Percentiles rank a stretch among this genome's conserved stretches.
These are phyloP conservation scores for Lates japonicus DNA, from an alignment of 2,797 vertebrate species.

Conservation along the genomic window DNA sequence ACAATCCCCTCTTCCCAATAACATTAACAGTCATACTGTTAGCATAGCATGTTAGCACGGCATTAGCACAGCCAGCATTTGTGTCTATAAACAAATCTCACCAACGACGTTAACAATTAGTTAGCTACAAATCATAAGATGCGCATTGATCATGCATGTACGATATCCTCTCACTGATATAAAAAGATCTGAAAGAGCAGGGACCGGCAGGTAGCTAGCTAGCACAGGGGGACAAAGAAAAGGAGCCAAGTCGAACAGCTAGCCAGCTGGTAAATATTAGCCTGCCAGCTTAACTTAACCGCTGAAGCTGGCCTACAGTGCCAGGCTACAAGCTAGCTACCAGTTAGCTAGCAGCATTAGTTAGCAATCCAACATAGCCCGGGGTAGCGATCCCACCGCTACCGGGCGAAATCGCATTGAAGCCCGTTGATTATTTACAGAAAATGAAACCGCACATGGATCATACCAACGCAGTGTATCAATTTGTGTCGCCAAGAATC, in stretches of 20 bases:
- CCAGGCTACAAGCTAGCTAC: constrained; percentile 50
- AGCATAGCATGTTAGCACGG: constrained; percentile 49
- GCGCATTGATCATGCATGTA: neutral
- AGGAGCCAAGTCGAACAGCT: constrained; percentile 53
- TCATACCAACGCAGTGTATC: constrained; percentile 97
- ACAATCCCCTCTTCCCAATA: constrained; percentile 58
- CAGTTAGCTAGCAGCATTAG: constrained; percentile 54
- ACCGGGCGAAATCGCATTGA: constrained; percentile 6
- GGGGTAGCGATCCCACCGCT: constrained; percentile 11
- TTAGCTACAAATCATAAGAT: neutral
- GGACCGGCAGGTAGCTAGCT: constrained; percentile 22
- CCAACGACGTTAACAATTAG: neutral
- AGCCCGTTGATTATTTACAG: neutral
- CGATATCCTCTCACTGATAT: neutral
- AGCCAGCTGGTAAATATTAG: constrained; percentile 73
- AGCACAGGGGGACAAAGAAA: constrained; percentile 74
- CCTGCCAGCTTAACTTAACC: constrained; percentile 46
- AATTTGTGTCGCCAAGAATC: constrained; percentile 97
- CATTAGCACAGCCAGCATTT: constrained; percentile 43
- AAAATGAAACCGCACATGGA: constrained; percentile 46
- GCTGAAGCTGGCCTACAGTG: constrained; percentile 49
- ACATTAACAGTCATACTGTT: constrained; percentile 35
- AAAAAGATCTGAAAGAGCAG: neutral
- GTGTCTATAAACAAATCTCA: constrained; percentile 47
- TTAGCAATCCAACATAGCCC: constrained; percentile 48